Evolutionary conservation across 2,797 vertebrate species (phyloP), one percentile per base, ranked within the genome.

Genomic region (Poecilia velifera): DNA sequence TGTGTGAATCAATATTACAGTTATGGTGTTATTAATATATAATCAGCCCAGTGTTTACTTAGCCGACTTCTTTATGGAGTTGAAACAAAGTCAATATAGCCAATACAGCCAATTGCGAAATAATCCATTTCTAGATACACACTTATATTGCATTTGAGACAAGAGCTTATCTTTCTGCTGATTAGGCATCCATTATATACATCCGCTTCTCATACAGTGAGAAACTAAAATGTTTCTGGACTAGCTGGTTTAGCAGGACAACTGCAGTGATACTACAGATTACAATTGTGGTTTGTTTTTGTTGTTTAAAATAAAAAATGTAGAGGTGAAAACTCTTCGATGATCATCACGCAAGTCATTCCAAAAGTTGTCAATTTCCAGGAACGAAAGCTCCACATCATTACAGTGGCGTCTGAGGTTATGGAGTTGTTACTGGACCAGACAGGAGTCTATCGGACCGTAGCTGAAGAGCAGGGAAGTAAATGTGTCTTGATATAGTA

Each of bases 331-430:
- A 59, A 81, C 2, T 72, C 51, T 83, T 79, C 77, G 86, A 88
- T 82, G 82, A 90, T 78, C 83, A 85, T 90, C 85, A 79, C 12
- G 79, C 62, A 85, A 82, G 82, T 77, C 25, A 6, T 74, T 83
- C 86, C 78, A 87, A 76, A 88, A 84, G 76, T 25, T 68, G 77
- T 85, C 82, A 78, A 74, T 87, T 91, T 93, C 83, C 85, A 51
- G 28, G 78, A 92, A 84, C 72, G 79, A 87, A 57, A 76, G 79
- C 80, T 53, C 72, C 77, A 78, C 80, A 79, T 84, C 80, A 79
- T 74, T 55, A 4, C 73, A 77, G 75, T 83, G 86, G 84, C 82
- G 71, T 90, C 84, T 0, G 70, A 76, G 31, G 87, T 80, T 73
- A 68, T 81, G 55, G 49, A 46, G 78, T 73, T 0, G 34, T 79